Conservation (phyloP, 2,113 vertebrate genomes). For the Chionomys nivalis region DNA sequence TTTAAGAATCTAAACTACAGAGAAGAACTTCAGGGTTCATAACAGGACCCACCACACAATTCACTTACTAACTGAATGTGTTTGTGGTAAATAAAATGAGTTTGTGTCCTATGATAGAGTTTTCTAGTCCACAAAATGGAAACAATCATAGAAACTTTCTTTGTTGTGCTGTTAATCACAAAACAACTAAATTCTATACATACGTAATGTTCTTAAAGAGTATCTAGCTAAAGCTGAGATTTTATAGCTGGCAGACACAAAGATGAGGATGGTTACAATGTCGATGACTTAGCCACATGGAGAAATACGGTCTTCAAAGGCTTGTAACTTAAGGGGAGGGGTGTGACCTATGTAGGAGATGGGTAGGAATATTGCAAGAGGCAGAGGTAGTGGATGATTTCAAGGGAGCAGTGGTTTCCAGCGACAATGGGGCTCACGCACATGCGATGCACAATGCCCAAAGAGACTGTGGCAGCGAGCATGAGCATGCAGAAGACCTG, state of each 20-base stretch:
- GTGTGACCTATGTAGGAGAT: background rate
- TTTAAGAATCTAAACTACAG: background rate
- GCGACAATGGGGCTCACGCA: background rate
- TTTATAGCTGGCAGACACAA: background rate
- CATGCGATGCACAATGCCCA: background rate
- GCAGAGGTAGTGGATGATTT: background rate
- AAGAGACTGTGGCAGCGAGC: background rate
- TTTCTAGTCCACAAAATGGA: background rate
- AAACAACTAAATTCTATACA: background rate
- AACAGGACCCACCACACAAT: background rate
- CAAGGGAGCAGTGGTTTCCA: background rate
- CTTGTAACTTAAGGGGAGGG: background rate
- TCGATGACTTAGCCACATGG: background rate
- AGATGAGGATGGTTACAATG: background rate
- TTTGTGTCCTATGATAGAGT: background rate
- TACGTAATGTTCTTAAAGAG: background rate
- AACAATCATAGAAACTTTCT: background rate
- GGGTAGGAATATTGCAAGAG: background rate
- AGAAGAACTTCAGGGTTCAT: background rate
- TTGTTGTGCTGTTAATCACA: background rate
- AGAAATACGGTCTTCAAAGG: background rate
- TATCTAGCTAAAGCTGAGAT: background rate
- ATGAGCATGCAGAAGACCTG: accelerated
- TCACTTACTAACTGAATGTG: background rate
- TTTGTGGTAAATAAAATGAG: background rate